phyloP scores from a whole-genome alignment of 2,888 invertebrate genomes.

The Drosophila suboccidentalis region DNA sequence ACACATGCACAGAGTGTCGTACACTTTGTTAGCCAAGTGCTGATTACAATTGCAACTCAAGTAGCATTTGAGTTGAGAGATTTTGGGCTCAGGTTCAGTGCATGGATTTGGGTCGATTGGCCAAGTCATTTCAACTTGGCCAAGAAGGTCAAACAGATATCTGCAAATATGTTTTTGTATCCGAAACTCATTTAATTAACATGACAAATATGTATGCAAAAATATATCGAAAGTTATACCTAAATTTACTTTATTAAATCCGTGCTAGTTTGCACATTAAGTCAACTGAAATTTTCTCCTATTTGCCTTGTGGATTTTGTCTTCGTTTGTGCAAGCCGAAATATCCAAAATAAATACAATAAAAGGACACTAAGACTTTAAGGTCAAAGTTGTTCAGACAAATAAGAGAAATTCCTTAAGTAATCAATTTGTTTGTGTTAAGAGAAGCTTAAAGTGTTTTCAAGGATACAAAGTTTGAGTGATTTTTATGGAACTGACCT shows the following conservation, averaged over 20 bases:
- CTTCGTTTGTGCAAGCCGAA: not conserved
- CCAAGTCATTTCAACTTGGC: not conserved
- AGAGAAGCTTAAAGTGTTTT: not conserved
- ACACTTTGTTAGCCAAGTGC: not conserved
- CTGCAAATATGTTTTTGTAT: not conserved
- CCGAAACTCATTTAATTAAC: not conserved
- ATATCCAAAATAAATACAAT: not conserved
- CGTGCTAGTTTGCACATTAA: not conserved
- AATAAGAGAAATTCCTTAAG: not conserved
- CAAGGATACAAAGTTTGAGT: not conserved
- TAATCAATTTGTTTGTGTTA: not conserved
- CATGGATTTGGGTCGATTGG: not conserved
- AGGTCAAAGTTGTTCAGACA: not conserved
- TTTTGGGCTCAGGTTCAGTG: not conserved
- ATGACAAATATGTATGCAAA: not conserved
- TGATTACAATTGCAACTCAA: conserved; percentile 5
- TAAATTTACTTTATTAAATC: not conserved
- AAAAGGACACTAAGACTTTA: not conserved
- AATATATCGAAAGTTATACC: not conserved
- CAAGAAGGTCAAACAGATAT: not conserved
- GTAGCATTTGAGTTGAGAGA: not conserved
- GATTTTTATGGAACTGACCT: not conserved
- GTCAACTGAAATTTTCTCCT: not conserved
- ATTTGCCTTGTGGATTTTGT: not conserved
- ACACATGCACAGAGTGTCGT: not conserved